These are phyloP conservation scores for Takifugu flavidus DNA, from an alignment of 2,113 vertebrate genomes.

Conservation along the genomic window DNA sequence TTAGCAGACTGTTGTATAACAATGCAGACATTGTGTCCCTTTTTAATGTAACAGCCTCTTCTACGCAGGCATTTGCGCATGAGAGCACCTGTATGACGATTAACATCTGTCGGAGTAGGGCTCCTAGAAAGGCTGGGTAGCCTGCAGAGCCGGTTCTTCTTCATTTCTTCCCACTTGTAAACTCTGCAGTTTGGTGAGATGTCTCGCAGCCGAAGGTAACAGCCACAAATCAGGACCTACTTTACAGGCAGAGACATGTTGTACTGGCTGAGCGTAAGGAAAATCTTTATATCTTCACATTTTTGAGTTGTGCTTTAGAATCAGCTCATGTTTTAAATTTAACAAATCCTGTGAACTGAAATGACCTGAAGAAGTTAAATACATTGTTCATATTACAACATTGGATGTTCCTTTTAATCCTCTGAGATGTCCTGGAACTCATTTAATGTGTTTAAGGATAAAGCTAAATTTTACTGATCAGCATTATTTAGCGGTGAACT, in stretches of 20 bases:
- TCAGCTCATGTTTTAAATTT: too few species aligned
- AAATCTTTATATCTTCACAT: neutral
- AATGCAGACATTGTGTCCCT: neutral
- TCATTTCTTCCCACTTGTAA: conserved; percentile 6
- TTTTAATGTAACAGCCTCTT: neutral
- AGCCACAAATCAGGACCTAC: conserved; percentile 4
- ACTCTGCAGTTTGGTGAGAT: neutral
- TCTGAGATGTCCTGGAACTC: too few species aligned
- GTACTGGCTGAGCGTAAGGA: conserved; percentile 64
- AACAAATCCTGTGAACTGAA: too few species aligned
- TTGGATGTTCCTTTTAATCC: too few species aligned
- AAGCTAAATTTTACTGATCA: too few species aligned
- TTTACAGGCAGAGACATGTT: conserved; percentile 48
- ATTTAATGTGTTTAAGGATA: too few species aligned
- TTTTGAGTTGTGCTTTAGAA: neutral
- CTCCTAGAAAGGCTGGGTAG: conserved; percentile 35
- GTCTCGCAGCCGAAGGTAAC: conserved; percentile 12
- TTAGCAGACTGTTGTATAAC: too few species aligned
- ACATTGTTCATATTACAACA: too few species aligned
- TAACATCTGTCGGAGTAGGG: neutral
- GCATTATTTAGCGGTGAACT: too few species aligned
- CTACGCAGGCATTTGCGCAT: neutral
- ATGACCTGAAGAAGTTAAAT: too few species aligned
- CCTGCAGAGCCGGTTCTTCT: conserved; percentile 57
- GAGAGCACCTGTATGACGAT: neutral